Base-by-base conservation (phyloP, 1,140 invertebrate genomes). In the Drosophila rhopaloa region DNA sequence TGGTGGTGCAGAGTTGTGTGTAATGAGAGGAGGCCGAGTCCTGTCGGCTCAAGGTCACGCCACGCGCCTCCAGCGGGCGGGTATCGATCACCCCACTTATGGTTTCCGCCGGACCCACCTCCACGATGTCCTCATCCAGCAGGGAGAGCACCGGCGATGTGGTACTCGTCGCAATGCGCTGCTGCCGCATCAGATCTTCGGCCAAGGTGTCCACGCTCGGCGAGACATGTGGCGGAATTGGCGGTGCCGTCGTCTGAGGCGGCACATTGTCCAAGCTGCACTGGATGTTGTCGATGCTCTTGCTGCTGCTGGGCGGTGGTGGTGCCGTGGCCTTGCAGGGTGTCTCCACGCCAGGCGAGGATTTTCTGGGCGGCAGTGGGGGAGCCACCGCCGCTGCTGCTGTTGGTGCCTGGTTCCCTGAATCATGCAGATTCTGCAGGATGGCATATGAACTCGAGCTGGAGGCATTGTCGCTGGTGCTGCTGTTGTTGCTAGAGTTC, bases 81-180 rank as follows among this genome's bases (percentile, higher is more conserved):
- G 95, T 95, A 74, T 95, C 95, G 40, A 95, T 95, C 29, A 95
- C 92, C 1, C 95, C 95, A 14, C 93, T 94, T 46, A 95, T 95
- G 13, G 95, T 95, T 81, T 95, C 95, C 1, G 95, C 95, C 6
- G 95, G 94, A 0, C 95, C 94, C 0, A 94, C 94, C 74, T 95
- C 94, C 0, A 94, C 94, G 62, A 94, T 94, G 41, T 90, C 81
- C 51, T 92, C 92, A 19, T 92, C 91, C 29, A 89, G 58, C 44
- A 91, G 65, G 8, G 82, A 90, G n/a, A 84, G 66, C 62, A 88
- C 90, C 7, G 81, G 80, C 43, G 81, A 90, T 0, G 76, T 84
- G 32, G 65, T 85, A 51, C 76, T 77, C n/a, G 76, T 81, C 6
- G 76, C 71, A 27, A 80, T 90, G 68, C 67, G 77, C 44, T 86